Percentiles rank a stretch among this genome's conserved stretches.
These are phyloP conservation scores for Myotis daubentonii DNA, from an alignment of 2,797 vertebrate species.

Conservation along the genomic window DNA sequence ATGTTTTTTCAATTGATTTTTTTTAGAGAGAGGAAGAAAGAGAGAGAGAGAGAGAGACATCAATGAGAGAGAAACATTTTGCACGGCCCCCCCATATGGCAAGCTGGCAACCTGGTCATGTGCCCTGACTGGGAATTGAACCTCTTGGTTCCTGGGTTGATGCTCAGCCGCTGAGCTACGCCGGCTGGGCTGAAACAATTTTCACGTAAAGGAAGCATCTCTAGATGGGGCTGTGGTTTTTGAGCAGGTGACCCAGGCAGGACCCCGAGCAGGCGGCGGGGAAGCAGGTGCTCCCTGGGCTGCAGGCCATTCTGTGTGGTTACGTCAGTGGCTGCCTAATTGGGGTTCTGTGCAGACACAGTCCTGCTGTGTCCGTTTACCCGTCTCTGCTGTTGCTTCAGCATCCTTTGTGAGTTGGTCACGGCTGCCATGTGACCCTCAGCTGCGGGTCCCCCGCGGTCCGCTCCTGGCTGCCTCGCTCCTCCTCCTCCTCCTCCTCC, in stretches of 20 bases:
- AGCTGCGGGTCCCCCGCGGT: fast-evolving
- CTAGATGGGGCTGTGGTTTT: neutral
- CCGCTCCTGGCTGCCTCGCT: fast-evolving
- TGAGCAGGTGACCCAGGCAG: neutral
- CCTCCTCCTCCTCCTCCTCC: fast-evolving
- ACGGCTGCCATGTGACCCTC: fast-evolving
- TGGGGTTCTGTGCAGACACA: neutral
- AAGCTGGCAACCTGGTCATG: no score
- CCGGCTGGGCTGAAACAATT: no score
- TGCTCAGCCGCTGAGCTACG: no score
- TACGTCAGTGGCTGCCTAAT: neutral
- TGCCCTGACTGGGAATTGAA: no score
- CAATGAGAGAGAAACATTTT: no score
- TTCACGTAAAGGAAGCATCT: neutral
- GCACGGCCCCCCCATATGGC: no score
- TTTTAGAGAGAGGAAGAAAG: no score
- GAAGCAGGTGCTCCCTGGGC: neutral
- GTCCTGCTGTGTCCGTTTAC: neutral
- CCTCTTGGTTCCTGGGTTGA: no score
- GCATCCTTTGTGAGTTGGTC: neutral
- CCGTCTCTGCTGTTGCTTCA: neutral
- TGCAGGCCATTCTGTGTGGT: neutral
- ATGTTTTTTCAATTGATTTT: no score
- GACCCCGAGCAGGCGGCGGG: neutral
- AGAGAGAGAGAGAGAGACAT: no score